A percentile compares a stretch with the other conserved stretches of the same genome.
phyloP scores from a whole-genome alignment of 2,797 vertebrate genomes.

The Chrysocyon brachyurus region DNA sequence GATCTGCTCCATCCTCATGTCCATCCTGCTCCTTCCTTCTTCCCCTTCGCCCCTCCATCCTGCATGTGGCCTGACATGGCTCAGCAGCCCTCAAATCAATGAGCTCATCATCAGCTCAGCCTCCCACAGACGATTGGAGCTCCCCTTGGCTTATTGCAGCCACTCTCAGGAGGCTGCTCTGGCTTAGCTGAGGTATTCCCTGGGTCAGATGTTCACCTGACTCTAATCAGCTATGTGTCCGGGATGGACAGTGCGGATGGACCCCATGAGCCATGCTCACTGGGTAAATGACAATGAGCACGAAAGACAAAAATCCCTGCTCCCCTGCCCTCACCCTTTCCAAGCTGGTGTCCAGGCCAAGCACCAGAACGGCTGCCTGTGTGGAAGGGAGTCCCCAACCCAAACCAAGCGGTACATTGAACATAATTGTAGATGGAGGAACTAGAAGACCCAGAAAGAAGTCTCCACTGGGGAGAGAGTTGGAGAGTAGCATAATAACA shows the following conservation, averaged over 20 bases:
- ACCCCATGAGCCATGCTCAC: neutral
- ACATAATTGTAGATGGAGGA: neutral
- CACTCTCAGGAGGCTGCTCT: neutral
- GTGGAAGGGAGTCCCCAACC: neutral
- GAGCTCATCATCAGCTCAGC: neutral
- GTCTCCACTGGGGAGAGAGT: too few species aligned
- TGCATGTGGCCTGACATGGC: neutral
- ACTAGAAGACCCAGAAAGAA: neutral
- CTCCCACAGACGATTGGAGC: neutral
- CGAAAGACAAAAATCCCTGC: neutral
- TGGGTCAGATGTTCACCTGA: neutral
- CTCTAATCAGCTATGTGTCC: neutral
- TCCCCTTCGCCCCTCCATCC: fast-evolving
- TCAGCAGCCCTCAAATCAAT: neutral
- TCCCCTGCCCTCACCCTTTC: neutral
- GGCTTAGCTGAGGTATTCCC: neutral
- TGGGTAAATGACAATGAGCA: neutral
- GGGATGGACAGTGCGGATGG: neutral
- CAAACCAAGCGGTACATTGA: neutral
- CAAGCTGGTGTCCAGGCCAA: neutral
- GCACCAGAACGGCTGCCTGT: neutral
- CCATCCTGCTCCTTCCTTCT: neutral
- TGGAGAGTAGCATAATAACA: neutral
- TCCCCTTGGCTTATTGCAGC: too few species aligned
- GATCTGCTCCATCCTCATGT: neutral